Base-by-base conservation (phyloP, 2,797 vertebrate species). In the Aulostomus chinensis region DNA sequence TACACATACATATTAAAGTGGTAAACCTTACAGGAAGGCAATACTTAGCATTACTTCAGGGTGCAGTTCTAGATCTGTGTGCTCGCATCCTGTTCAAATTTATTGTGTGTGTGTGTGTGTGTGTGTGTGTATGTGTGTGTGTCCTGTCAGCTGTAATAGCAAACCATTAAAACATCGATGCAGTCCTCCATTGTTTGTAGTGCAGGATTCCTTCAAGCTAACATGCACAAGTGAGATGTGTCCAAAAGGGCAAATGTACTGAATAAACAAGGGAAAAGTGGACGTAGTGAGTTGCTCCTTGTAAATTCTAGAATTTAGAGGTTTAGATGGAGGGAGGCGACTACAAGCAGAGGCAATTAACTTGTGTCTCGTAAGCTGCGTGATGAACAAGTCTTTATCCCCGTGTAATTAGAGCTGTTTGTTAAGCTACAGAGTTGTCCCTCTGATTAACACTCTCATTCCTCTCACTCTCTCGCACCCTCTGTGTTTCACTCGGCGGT, bases 351-450 rank as follows among this genome's bases (percentile, higher is more conserved):
- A 90, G 68, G 88, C 86, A 91, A 91, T 91, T 91, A 91, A 84
- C 86, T 83, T 69, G 77, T 75, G 85, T 82, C 87, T 85, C 74
- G 25, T 90, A 91, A 91, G 86, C 87, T 60, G 67, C 71, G 73
- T 80, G 84, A 89, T 87, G 86, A 89, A 86, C 84, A 87, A 67
- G 88, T 71, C 86, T 87, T 90, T 83, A 90, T 89, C 75, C 85
- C 63, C 20, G 65, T 87, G 81, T 91, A 91, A 91, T 91, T 91
- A 90, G 84, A 53, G 54, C 72, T 84, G 88, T 91, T 89, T 91
- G 86, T 89, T 81, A 89, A 88, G 85, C 80, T 80, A 66, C 72
- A 49, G 68, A 79, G 80, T 79, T 78, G 80, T 75, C 36, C 50
- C 39, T 24, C 71, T 84, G 85, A 90, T 90, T 87, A 85, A 76